Base-by-base conservation (phyloP, 2,797 vertebrate species). In the Picus viridis region DNA sequence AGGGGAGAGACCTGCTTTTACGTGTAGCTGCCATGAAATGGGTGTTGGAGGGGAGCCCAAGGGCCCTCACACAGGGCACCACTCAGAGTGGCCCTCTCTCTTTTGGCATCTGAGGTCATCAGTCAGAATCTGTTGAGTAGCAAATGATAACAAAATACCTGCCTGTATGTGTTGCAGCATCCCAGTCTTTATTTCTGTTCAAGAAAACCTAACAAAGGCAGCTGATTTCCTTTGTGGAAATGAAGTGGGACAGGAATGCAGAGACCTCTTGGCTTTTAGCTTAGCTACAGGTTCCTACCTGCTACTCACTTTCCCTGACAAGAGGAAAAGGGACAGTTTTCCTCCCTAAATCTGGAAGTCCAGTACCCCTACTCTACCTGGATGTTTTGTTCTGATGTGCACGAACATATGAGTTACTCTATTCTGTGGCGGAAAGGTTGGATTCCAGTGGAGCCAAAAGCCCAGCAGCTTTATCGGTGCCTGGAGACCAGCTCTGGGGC, bases 221-320 rank as follows among this genome's bases (percentile, higher is more conserved):
- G 49, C 23, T 19, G 62, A 3, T 70, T 76, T 83, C 32, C 13
- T 57, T 47, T 49, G 7, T 19, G 13, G 16, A 7, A 6, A 36
- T 4, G 4, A 10, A 6, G 13, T 4, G 15, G 15, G 4, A 9
- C 7, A 63, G 53, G 9, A 27, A 45, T 0, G 2, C 12, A 36
- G 30, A 1, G 0, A 3, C 10, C 17, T 58, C 69, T 16, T 15
- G 26, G 10, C 8, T 73, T 86, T 69, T 56, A 54, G 15, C 56
- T 81, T 20, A 39, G 12, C 45, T 53, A 8, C 0, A 2, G 8
- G 2, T 10, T 76, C 18, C 23, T n/a, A 27, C 8, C 12, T 65
- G 53, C 16, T 68, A 19, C 29, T 69, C 26, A 8, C 32, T 54
- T 16, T 7, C 4, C 10, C 24, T 65, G 43, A 29, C 12, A 39